Evolutionary conservation across 2,113 vertebrate species (phyloP).

Genomic region (Genyomyrus donnyi): DNA sequence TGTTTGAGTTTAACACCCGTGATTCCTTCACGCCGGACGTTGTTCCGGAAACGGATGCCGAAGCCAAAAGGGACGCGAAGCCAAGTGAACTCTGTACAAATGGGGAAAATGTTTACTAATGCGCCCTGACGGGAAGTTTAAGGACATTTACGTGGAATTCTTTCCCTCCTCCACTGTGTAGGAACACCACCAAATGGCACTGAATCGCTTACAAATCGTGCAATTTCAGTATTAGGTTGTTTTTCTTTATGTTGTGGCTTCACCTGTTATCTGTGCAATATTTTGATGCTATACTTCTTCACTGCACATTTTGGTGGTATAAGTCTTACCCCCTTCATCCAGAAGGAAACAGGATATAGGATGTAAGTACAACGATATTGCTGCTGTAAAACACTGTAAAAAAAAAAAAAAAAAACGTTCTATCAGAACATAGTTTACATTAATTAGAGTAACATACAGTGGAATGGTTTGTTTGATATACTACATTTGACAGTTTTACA

Average conservation of each 20-base stretch:
- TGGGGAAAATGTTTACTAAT: slow-evolving; percentile 15
- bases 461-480: not conserved
- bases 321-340: not conserved
- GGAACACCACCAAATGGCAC: not conserved
- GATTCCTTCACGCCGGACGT: not conserved
- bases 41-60: not conserved
- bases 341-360: not conserved
- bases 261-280: not conserved
- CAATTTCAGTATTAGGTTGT: not conserved
- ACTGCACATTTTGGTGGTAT: not conserved
- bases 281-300: not conserved
- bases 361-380: not conserved
- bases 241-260: not conserved
- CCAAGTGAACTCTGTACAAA: not conserved
- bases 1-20: not conserved
- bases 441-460: not conserved
- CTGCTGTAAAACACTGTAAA: slow-evolving; percentile 7
- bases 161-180: not conserved
- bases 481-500: not conserved
- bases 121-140: not conserved
- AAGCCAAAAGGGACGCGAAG: not conserved
- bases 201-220: not conserved
- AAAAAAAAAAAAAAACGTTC: not conserved
- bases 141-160: not conserved
- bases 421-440: not conserved